Base-by-base conservation (phyloP, 2,888 invertebrate genomes). In the Chalcosyrphus nemorum region DNA sequence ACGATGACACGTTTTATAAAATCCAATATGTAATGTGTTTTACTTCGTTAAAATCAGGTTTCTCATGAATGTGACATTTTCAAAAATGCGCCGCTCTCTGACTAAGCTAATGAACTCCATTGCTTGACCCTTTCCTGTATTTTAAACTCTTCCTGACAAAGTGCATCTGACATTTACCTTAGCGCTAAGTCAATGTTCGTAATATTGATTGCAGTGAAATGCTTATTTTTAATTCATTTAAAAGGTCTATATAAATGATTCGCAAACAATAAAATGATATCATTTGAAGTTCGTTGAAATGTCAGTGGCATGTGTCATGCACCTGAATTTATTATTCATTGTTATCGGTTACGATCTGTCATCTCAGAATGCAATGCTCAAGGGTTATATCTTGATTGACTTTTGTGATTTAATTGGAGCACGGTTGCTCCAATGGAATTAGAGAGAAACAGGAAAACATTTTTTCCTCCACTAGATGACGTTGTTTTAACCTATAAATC, bases 301-400 rank as follows among this genome's bases (percentile, higher is more conserved):
- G 68, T 70, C 68, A 56, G 29, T 38, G 56, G 32, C 68, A 70
- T 56, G 41, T 68, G 66, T 68, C 66, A 54, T 41, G 38, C 9
- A 43, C 17, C 2, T 54, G 13, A 43, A 52, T 54, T 68, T 41
- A 54, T 68, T 54, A 68, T 13, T 54, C 54, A 43, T 54, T 54
- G 27, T 29, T 54, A 4, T 11, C 38, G 38, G 2, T 35, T 24
- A 24, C 41, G 27, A 41, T 15, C n/a, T 52, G 52, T 54, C 17
- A 66, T 17, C 52, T 11, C 11, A 2, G 13, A 43, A 4, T 24
- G 4, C 4, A 24, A 24, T 24, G 24, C 24, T 24, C 24, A 4
- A 24, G 24, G 24, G 3, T 4, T 24, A 24, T 24, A 4, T 24
- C 24, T 24, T 24, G 4, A 24, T 24, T 24, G 24, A 24, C 24